Evolutionary conservation across 2,797 vertebrate genomes (phyloP), one percentile per base, ranked within the genome.

Genomic region (Tokudaia muenninki): DNA sequence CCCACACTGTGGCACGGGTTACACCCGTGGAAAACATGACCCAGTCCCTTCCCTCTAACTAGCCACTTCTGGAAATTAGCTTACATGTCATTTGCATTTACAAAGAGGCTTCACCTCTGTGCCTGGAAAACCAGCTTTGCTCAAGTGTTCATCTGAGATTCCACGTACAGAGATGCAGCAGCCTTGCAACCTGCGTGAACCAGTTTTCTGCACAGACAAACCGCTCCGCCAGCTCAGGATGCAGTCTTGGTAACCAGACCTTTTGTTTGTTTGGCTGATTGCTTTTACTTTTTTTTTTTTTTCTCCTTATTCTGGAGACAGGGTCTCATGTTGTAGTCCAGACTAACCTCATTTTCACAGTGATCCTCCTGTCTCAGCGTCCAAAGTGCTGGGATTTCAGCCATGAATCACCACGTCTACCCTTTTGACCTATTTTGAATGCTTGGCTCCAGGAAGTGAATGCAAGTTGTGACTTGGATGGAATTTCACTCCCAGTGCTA

Each of bases 71-170:
- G 4, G 41, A 95, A 65, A 96, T 50, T 6, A 16, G 47, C 41
- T 88, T 70, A 63, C 31, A 81, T 34, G n/a, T 47, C 55, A 87
- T 55, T 96, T 90, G 63, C 74, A 47, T 87, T 96, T 89, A 61
- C 50, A 11, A 57, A 82, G 90, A 75, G 24, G 74, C 77, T 55
- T 94, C 63, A 55, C 59, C 63, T 74, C 5, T 5, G 22, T 78
- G 61, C 24, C 74, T 94, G 88, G 80, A 87, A 81, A 78, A 92
- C 47, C 92, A 65, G 67, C 88, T 96, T 90, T 91, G 55, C 74
- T 77, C 47, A 24, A 41, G n/a, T 16, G 50, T 82, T 95, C 89
- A 63, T 65, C 50, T 78, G n/a, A 19, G 37, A 84, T 93, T 89
- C 87, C 21, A 37, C 80, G 94, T 67, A 63, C 11, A 92, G 90